phyloP scores from a whole-genome alignment of 2,113 vertebrate species.

The Rallus limicola region DNA sequence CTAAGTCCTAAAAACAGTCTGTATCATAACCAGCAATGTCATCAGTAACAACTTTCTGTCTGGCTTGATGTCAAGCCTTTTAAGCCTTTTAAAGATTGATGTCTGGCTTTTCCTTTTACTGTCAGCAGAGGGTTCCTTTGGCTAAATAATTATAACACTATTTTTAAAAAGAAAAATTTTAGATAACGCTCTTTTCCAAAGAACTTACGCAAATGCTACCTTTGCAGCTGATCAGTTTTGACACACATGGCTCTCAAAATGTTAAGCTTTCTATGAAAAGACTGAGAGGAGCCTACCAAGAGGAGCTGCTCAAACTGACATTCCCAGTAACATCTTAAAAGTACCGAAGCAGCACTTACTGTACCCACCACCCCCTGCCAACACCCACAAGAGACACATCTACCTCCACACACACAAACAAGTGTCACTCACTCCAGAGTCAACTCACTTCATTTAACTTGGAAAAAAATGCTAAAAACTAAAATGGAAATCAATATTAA shows the following conservation, averaged over 20 bases:
- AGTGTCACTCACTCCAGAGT: neutral
- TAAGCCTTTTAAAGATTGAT: neutral
- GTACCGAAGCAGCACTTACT: neutral
- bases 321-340: neutral
- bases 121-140: slow-evolving; percentile 20
- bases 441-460: neutral
- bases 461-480: neutral
- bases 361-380: neutral
- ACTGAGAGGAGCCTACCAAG: neutral
- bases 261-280: neutral
- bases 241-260: neutral
- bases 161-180: neutral
- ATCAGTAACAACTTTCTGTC: neutral
- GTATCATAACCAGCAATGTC: neutral
- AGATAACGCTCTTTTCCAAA: neutral
- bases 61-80: neutral
- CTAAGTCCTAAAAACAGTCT: neutral
- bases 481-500: neutral
- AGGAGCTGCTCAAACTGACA: neutral
- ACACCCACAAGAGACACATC: neutral
- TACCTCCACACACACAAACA: neutral
- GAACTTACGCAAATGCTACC: neutral
- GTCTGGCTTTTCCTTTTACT: neutral
- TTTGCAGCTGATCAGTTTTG: neutral
- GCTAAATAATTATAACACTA: neutral